Evolutionary conservation across 37 sponge, comb jelly and placozoan species (phyloP).

Genomic region (Haliclona indistincta): DNA sequence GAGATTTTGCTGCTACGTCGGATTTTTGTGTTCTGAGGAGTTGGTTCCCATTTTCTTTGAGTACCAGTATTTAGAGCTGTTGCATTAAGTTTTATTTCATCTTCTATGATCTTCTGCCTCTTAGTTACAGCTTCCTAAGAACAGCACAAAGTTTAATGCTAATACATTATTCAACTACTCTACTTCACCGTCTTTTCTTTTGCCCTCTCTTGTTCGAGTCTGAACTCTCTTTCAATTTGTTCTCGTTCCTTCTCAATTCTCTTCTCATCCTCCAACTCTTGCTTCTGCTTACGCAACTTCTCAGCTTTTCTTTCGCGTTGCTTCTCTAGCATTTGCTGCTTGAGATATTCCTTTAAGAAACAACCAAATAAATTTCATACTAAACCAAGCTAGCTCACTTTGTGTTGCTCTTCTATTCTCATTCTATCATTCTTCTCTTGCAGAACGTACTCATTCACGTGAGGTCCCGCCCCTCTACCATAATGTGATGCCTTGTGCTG

Average conservation of each 20-base stretch:
- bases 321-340: constrained; percentile 28
- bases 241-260: constrained; percentile 29
- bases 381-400: constrained; percentile 5
- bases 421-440: constrained; percentile 16
- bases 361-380: neutral
- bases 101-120: too few species aligned
- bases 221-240: neutral
- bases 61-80: too few species aligned
- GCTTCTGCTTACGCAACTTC: neutral
- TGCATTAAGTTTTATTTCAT: too few species aligned
- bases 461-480: constrained; percentile 51
- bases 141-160: too few species aligned
- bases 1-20: too few species aligned
- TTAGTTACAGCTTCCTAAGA: too few species aligned
- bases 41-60: too few species aligned
- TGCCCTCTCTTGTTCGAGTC: constrained; percentile 21
- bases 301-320: neutral
- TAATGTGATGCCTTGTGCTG: neutral
- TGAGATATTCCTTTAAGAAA: constrained; percentile 4
- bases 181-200: constrained; percentile 28
- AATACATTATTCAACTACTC: neutral
- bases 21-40: too few species aligned
- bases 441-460: constrained; percentile 34
- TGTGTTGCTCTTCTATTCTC: constrained; percentile 37
- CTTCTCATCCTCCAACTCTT: constrained; percentile 16